phyloP scores from a whole-genome alignment of 2,113 vertebrate genomes.

The Xenus cinereus region DNA sequence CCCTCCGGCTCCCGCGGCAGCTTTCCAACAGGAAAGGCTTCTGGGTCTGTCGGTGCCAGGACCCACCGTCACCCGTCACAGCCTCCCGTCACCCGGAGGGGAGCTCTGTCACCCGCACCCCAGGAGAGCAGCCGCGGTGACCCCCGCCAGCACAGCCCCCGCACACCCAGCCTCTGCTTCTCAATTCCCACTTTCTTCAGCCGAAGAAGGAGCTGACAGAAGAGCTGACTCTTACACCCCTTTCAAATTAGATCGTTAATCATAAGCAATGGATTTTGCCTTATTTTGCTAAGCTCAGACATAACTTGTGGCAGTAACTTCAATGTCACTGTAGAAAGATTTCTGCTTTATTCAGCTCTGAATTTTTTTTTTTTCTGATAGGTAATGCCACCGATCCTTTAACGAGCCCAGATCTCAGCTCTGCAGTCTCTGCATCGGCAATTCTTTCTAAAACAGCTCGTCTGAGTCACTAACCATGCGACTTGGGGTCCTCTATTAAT shows the following conservation, averaged over 20 bases:
- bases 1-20: neutral
- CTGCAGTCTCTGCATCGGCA: neutral
- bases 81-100: fast-evolving
- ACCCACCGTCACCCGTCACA: neutral
- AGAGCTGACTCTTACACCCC: neutral
- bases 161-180: neutral
- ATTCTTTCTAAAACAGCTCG: neutral
- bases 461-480: neutral
- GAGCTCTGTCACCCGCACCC: too few relatives aligned
- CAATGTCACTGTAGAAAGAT: neutral
- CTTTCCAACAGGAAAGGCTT: neutral
- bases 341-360: neutral
- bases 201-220: neutral
- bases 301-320: neutral
- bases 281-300: neutral
- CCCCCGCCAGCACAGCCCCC: neutral
- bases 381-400: neutral
- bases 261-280: neutral
- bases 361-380: neutral
- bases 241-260: neutral
- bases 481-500: too few relatives aligned
- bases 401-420: neutral
- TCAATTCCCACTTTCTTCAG: neutral
- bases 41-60: neutral
- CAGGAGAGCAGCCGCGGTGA: fast-evolving